Base-by-base conservation (phyloP, 2,113 vertebrate species). In the Spheniscus mendiculus region DNA sequence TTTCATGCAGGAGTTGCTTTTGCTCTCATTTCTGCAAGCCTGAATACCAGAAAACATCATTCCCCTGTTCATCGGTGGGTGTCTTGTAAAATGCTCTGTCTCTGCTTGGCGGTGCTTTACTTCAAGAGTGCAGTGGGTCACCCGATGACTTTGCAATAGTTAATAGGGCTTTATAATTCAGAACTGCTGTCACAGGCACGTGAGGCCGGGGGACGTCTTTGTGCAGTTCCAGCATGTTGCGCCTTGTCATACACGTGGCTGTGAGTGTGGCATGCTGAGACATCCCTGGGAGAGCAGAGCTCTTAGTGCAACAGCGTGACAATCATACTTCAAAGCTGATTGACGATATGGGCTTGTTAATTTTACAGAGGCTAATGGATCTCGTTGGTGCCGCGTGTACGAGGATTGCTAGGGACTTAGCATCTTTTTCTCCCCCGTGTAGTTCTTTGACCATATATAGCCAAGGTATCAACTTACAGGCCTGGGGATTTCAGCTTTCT, bases 381-480 rank as follows among this genome's bases (percentile, higher is more conserved):
- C 97, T 89, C 49, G 2, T 47, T 26, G 83, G 91, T 94, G 89
- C 90, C 9, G 4, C 38, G 42, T 23, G 87, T 56, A 25, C 25
- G 72, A 96, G 94, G 80, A 71, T 88, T 82, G 80, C 94, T 91
- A 77, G 61, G 88, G 88, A 92, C 76, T 81, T 49, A 63, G 76
- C 93, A 91, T 97, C 96, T 93, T 96, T 79, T 91, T 94, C 81
- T 93, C 56, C 91, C 89, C 52, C 16, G 4, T 18, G 83, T 90
- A 94, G 81, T 97, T 98, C 93, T 98, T 93, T 97, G 97, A 96
- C 97, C 98, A 97, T 98, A 98, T 98, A 98, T 98, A 98, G 98
- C 85, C 94, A 97, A 89, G 74, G 70, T 76, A 80, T 96, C 85
- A 77, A 93, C 87, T 93, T 90, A 73, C 90, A 97, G 92, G 94